Evolutionary conservation across 2,888 invertebrate species (phyloP).

Genomic region (Epinotia brunnichana): DNA sequence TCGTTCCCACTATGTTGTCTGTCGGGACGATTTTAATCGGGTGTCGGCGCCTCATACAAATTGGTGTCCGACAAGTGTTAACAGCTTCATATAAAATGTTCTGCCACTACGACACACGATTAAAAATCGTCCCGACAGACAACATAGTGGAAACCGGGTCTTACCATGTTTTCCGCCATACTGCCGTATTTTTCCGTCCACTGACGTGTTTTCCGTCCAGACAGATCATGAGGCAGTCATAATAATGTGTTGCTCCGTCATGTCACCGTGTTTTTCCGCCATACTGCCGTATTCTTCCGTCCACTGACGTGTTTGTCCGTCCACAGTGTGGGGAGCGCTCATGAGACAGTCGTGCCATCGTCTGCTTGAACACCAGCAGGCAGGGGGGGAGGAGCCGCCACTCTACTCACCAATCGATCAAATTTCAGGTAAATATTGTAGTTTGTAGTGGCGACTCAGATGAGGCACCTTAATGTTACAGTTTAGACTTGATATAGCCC

Average conservation of each 20-base stretch:
- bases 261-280: background rate
- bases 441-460: background rate
- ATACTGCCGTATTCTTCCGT: constrained; percentile 44
- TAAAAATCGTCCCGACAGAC: too few relatives aligned
- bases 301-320: constrained; percentile 44
- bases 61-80: too few relatives aligned
- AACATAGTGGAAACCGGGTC: too few relatives aligned
- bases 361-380: constrained; percentile 82
- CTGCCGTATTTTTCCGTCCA: constrained; percentile 44
- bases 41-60: too few relatives aligned
- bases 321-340: constrained; percentile 79
- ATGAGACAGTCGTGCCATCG: constrained; percentile 84
- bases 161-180: background rate
- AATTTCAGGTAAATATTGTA: constrained; percentile 77
- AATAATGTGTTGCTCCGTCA: background rate
- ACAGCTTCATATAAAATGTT: too few relatives aligned
- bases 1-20: too few relatives aligned
- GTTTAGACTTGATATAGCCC: too few relatives aligned
- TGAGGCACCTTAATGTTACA: background rate
- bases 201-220: constrained; percentile 39
- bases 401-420: constrained; percentile 80
- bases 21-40: too few relatives aligned
- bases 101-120: too few relatives aligned
- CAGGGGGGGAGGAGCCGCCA: constrained; percentile 79
- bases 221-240: too few relatives aligned